Base-by-base conservation (phyloP, 2,797 vertebrate species). In the Mico argentatus region DNA sequence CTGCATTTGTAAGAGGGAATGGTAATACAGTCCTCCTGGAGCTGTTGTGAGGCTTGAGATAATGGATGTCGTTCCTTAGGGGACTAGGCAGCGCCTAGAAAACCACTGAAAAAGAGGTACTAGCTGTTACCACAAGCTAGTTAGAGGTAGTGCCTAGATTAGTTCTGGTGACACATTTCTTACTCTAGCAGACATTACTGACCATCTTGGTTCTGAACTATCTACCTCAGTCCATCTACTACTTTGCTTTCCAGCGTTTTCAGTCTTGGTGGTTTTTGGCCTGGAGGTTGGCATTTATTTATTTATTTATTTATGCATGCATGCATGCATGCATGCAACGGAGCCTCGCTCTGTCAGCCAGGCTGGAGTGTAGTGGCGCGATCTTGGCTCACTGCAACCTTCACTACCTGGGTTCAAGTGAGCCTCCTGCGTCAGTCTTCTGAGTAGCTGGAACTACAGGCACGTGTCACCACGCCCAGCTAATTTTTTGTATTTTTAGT, bases 261-360 rank as follows among this genome's bases (percentile, higher is more conserved):
- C 44, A 44, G 11, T 73, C 46, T 85, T 95, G 55, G 3, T 88
- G 57, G 90, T 57, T 92, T 95, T 92, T 75, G 88, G 86, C 36
- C 19, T 95, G 36, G 67, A 95, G 75, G 12, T 52, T 97, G 80
- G 52, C 67, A 1, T 20, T 85, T 55, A 26, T 52, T 22, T 55
- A 52, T 52, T 19, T 52, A 52, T 52, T 52, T 52, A 50, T 50
- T 52, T 19, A 39, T 39, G 39, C 39, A 39, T 39, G 39, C 39
- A 39, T 39, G 39, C 39, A 39, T 39, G 39, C 39, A 39, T 39
- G 39, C 39, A 22, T 55, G 52, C 52, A 22, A 22, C 0, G 7
- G 52, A 55, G 52, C 52, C 52, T 55, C 7, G 20, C 52, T 55
- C 7, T 22, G 52, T 55, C 52, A 55, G 52, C 52, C 20, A 55